phyloP scores from a whole-genome alignment of 2,797 vertebrate species.

The Poeciliopsis gracilis region DNA sequence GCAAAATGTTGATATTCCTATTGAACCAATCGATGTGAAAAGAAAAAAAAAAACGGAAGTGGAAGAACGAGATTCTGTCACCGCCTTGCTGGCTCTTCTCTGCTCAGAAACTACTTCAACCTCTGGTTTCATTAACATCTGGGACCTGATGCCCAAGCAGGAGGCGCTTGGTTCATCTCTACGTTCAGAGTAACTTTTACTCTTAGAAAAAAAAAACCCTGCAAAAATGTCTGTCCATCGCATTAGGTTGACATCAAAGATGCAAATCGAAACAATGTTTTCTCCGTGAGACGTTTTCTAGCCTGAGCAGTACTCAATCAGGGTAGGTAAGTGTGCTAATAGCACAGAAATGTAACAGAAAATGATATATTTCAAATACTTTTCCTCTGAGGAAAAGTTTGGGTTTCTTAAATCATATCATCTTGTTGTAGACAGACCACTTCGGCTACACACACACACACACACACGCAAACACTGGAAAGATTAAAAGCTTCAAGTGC shows the following conservation, averaged over 20 bases:
- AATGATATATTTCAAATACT: not conserved
- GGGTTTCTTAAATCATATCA: not conserved
- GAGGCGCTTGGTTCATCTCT: not conserved
- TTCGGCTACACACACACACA: not conserved
- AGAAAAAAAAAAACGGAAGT: not conserved
- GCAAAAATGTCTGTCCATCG: not conserved
- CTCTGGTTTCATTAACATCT: not conserved
- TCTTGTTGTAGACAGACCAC: not conserved
- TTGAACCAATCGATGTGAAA: not conserved
- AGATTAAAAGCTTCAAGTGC: slow-evolving; percentile 14
- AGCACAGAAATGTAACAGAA: not conserved
- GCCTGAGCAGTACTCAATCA: not conserved
- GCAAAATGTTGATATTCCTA: not conserved
- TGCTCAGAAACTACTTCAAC: not conserved
- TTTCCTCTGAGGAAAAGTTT: not conserved
- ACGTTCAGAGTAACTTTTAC: not conserved
- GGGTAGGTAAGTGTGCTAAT: not conserved
- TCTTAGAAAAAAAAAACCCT: not conserved
- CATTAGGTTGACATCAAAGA: not conserved
- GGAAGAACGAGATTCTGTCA: not conserved
- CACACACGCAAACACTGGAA: not conserved
- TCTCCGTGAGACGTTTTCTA: not conserved
- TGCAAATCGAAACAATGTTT: not conserved
- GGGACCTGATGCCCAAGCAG: not conserved
- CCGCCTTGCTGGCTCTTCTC: not conserved